Percentiles rank a stretch among this genome's conserved stretches.
phyloP scores from a whole-genome alignment of 1,140 invertebrate species.

The Episyrphus balteatus region DNA sequence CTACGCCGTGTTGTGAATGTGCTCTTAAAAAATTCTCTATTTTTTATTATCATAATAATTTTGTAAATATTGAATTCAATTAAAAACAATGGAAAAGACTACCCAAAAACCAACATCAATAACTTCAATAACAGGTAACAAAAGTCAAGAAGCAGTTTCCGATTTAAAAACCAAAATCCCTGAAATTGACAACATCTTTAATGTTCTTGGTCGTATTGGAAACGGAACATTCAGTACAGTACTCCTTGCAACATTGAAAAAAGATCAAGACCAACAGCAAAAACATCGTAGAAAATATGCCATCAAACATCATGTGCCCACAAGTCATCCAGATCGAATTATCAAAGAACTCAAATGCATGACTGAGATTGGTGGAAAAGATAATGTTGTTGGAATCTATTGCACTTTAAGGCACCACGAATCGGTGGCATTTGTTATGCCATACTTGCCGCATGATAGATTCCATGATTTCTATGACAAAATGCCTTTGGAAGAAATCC shows the following conservation, averaged over 20 bases:
- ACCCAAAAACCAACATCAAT: too few species aligned
- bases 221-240: constrained; percentile 78
- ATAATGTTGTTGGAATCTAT: constrained; percentile 73
- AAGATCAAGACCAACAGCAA: constrained; percentile 37
- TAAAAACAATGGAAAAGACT: too few species aligned
- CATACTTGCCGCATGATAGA: constrained; percentile 64
- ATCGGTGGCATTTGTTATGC: constrained; percentile 82
- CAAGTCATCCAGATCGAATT: constrained; percentile 63
- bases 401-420: constrained; percentile 66
- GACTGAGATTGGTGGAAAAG: constrained; percentile 64
- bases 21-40: too few species aligned
- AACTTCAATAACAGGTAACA: too few species aligned
- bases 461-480: constrained; percentile 63
- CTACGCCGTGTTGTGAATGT: too few species aligned
- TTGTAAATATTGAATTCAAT: too few species aligned
- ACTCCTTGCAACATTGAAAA: constrained; percentile 57
- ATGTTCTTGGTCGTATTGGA: constrained; percentile 58
- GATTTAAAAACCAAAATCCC: constrained; percentile 47
- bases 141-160: constrained; percentile 35
- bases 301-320: constrained; percentile 73
- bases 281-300: constrained; percentile 54
- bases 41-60: too few species aligned
- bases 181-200: constrained; percentile 50
- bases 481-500: constrained; percentile 60
- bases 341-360: constrained; percentile 68